These are phyloP conservation scores for Pentamera pediparva DNA, from an alignment of 53 echinoderm and acorn worm species.

Conservation along the genomic window DNA sequence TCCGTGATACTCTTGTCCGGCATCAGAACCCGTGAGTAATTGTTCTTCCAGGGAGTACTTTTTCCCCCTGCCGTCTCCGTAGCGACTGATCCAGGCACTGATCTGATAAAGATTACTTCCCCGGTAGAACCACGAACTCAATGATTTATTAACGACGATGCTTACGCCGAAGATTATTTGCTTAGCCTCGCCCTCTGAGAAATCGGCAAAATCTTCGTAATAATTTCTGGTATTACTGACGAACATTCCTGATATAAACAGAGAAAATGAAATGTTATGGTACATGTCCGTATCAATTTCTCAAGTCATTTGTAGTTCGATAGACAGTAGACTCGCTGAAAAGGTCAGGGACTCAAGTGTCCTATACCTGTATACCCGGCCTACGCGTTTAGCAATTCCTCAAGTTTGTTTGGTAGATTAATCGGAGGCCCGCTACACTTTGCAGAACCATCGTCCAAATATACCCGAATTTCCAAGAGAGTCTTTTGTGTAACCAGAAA, in stretches of 20 bases:
- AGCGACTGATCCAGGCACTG: constrained; percentile 14
- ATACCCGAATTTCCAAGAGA: too few species aligned
- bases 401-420: too few species aligned
- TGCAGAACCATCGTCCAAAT: too few species aligned
- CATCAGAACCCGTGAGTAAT: background rate
- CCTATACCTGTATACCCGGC: too few species aligned
- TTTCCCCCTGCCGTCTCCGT: background rate
- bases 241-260: constrained; percentile 5
- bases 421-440: too few species aligned
- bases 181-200: background rate
- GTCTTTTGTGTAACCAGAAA: too few species aligned
- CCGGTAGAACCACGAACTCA: background rate
- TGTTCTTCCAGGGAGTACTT: constrained; percentile 6
- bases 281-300: too few species aligned
- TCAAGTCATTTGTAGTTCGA: too few species aligned
- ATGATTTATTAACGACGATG: background rate
- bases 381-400: too few species aligned
- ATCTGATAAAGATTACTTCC: background rate
- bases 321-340: too few species aligned
- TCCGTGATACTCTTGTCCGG: background rate
- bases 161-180: constrained; percentile 4
- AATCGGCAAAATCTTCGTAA: background rate
- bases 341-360: too few species aligned
- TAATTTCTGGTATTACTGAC: background rate
- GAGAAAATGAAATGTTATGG: too few species aligned